Evolutionary conservation across 2,888 invertebrate genomes (phyloP).

Genomic region (Andrena haemorrhoa): DNA sequence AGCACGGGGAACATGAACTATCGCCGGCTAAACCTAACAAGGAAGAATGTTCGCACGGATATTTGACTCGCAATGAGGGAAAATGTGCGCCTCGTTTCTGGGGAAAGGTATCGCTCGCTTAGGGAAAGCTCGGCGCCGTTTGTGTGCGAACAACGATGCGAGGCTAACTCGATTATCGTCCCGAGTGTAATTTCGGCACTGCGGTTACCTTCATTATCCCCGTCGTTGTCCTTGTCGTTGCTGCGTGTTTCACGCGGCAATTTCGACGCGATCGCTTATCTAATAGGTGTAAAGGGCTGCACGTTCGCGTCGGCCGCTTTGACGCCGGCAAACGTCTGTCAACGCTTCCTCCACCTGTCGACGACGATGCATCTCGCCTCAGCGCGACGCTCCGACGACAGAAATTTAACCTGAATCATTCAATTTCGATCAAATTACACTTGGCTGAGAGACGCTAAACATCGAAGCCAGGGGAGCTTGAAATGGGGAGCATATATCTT

Average conservation of each 20-base stretch:
- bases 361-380: constrained; percentile 4
- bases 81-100: neutral
- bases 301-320: constrained; percentile 14
- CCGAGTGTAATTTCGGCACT: constrained; percentile 62
- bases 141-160: constrained; percentile 51
- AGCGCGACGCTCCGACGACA: neutral
- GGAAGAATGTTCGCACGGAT: neutral
- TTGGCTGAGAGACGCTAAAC: too few relatives aligned
- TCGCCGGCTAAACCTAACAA: neutral
- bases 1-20: too few relatives aligned
- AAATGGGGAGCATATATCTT: too few relatives aligned
- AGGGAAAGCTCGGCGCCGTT: constrained; percentile 35
- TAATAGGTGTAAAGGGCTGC: constrained; percentile 42
- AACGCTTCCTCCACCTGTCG: constrained; percentile 28
- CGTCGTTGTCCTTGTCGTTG: constrained; percentile 58
- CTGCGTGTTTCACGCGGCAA: constrained; percentile 53
- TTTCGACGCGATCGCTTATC: constrained; percentile 67
- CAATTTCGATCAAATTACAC: too few relatives aligned
- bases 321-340: constrained; percentile 14
- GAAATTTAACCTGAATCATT: neutral
- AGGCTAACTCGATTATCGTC: constrained; percentile 68
- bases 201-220: constrained; percentile 68
- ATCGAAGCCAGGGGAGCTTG: too few relatives aligned
- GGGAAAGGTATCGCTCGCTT: constrained; percentile 9
- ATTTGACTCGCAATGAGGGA: neutral